A percentile compares a stretch with the other conserved stretches of the same genome.
Conservation (phyloP, 1,140 invertebrate species). For the Platorchestia sp. region DNA sequence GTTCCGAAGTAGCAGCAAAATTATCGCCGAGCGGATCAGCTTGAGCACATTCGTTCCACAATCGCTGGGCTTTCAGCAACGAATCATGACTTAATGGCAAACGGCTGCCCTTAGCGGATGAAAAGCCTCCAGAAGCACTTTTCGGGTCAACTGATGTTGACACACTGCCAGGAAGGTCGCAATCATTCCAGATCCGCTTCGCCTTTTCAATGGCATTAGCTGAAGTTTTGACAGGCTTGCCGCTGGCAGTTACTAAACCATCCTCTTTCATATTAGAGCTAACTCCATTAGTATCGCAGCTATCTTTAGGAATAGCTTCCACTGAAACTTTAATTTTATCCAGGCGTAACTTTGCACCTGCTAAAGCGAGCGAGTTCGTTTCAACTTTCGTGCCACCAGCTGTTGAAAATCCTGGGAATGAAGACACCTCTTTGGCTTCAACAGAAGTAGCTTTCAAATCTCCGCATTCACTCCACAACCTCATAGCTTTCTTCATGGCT, state of each 20-base stretch:
- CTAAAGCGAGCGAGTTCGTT: neutral
- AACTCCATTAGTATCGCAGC: neutral
- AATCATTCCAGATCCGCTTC: neutral
- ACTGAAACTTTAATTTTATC: neutral
- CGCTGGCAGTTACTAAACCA: slow-evolving; percentile 2
- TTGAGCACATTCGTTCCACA: slow-evolving; percentile 32
- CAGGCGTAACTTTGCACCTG: neutral
- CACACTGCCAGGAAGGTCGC: neutral
- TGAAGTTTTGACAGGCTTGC: neutral
- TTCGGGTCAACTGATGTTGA: neutral
- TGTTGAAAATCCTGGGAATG: neutral
- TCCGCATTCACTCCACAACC: slow-evolving; percentile 1
- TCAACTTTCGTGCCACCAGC: neutral
- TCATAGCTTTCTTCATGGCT: neutral
- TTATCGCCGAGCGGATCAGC: neutral
- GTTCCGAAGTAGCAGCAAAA: neutral
- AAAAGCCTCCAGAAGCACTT: neutral
- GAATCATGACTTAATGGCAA: neutral
- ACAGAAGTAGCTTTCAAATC: neutral
- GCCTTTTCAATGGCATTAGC: neutral
- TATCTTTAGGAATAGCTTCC: neutral
- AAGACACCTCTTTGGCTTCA: neutral
- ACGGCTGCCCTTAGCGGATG: neutral
- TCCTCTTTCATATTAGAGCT: neutral
- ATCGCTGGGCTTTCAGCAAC: neutral